These are phyloP conservation scores for Phortica variegata DNA, from an alignment of 1,140 invertebrate genomes.

Conservation along the genomic window DNA sequence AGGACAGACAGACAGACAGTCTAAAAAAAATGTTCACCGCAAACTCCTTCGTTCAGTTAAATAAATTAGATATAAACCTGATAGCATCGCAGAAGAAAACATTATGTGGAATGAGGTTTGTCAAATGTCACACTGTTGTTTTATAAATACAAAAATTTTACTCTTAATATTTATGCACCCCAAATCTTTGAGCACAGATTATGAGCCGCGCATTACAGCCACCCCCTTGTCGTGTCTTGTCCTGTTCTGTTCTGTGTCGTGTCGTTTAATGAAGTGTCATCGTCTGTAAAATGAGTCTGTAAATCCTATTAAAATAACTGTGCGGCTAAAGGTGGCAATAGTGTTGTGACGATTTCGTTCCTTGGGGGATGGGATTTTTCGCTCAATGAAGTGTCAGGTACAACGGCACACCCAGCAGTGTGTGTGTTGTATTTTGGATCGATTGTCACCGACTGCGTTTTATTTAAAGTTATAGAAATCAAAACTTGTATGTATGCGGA, in stretches of 20 bases:
- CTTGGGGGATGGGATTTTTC: background rate
- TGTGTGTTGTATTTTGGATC: too few relatives aligned
- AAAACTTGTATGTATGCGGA: too few relatives aligned
- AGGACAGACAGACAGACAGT: background rate
- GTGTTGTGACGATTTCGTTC: constrained; percentile 4
- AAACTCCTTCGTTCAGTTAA: constrained; percentile 16
- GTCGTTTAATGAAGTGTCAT: constrained; percentile 53
- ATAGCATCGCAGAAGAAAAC: constrained; percentile 29
- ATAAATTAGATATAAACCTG: constrained; percentile 26
- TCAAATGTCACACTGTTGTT: constrained; percentile 27
- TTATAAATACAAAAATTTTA: constrained; percentile 50
- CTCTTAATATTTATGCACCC: constrained; percentile 47
- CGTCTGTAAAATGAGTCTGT: constrained; percentile 53
- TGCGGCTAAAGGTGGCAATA: constrained; percentile 36
- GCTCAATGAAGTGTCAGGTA: background rate
- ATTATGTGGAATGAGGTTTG: constrained; percentile 27
- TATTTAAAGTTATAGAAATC: too few relatives aligned
- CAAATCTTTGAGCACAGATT: constrained; percentile 18
- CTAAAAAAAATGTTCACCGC: background rate
- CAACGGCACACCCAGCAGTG: too few relatives aligned
- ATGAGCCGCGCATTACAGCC: constrained; percentile 1
- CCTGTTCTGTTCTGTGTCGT: constrained; percentile 1
- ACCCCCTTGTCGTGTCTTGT: constrained; percentile 35
- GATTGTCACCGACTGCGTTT: too few relatives aligned
- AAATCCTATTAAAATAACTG: constrained; percentile 52